Evolutionary conservation across 1,140 invertebrate species (phyloP).

Genomic region (Probaryconus sp.): DNA sequence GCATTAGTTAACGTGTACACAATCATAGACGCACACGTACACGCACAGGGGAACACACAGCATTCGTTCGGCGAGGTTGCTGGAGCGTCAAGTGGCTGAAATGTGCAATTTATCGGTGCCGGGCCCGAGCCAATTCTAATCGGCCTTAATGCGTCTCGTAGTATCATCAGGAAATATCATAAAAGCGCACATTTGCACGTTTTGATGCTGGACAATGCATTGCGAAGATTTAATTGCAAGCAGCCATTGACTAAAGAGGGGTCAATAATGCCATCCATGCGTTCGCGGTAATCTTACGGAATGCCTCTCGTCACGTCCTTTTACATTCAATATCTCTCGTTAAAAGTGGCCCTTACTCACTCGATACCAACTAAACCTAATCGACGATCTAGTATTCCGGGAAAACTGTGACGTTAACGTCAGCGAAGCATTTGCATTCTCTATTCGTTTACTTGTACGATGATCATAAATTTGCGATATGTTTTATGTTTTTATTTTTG

Average conservation of each 20-base stretch:
- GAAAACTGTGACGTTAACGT: slow-evolving; percentile 20
- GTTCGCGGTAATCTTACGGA: slow-evolving; percentile 65
- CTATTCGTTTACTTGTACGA: slow-evolving; percentile 43
- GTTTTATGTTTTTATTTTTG: slow-evolving; percentile 8
- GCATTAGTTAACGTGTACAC: slow-evolving; percentile 28
- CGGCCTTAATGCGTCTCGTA: slow-evolving; percentile 26
- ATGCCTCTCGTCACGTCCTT: too few relatives aligned
- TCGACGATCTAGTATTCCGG: slow-evolving; percentile 36
- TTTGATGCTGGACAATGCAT: slow-evolving; percentile 4
- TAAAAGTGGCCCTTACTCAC: slow-evolving; percentile 32
- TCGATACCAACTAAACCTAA: slow-evolving; percentile 24
- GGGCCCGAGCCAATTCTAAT: slow-evolving; percentile 42
- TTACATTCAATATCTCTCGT: slow-evolving; percentile 44
- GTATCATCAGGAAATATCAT: slow-evolving; percentile 26
- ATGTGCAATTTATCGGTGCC: slow-evolving; percentile 51
- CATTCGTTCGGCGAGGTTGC: neutral
- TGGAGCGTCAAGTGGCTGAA: slow-evolving; percentile 41
- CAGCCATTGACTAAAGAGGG: slow-evolving; percentile 65
- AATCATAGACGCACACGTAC: neutral
- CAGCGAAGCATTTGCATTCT: slow-evolving; percentile 1
- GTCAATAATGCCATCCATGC: slow-evolving; percentile 67
- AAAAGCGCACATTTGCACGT: slow-evolving; percentile 34
- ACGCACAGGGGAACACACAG: too few relatives aligned
- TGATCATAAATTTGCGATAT: slow-evolving; percentile 1
- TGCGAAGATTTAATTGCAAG: slow-evolving; percentile 62